Evolutionary conservation across 2,113 vertebrate species (phyloP).

Genomic region (Climacteris rufus): DNA sequence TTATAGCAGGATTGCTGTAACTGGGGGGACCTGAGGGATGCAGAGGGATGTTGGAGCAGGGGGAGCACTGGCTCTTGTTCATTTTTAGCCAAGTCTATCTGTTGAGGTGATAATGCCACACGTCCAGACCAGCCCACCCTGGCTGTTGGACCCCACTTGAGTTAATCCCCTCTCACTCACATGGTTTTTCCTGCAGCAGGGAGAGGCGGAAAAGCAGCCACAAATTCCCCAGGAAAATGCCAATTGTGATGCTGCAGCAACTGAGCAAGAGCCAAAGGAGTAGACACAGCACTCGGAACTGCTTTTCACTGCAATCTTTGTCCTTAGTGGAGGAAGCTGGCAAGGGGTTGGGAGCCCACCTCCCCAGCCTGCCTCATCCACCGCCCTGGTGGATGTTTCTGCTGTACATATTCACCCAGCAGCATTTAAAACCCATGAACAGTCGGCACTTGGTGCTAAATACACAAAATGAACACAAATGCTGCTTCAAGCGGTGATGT

Average conservation of each 20-base stretch:
- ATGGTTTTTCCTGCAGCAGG: neutral
- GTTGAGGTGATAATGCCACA: neutral
- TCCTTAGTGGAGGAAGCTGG: neutral
- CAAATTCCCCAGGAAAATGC: neutral
- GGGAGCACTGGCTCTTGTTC: neutral
- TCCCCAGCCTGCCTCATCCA: neutral
- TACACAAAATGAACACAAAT: neutral
- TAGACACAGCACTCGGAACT: accelerated
- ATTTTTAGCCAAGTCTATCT: neutral
- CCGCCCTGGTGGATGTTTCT: neutral
- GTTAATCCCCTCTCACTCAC: neutral
- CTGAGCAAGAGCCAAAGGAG: neutral
- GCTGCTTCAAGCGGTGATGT: neutral
- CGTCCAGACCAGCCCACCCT: neutral
- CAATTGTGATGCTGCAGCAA: neutral
- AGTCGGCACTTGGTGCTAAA: accelerated
- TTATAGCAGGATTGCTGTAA: neutral
- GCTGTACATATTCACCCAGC: accelerated
- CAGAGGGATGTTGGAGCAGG: neutral
- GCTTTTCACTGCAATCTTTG: neutral
- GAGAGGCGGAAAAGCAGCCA: neutral
- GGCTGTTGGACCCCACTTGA: neutral
- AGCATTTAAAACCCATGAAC: neutral
- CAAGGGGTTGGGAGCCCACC: neutral
- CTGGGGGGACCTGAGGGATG: neutral